Evolutionary conservation across 2,888 invertebrate genomes (phyloP).

Genomic region (Eupithecia vulgata): DNA sequence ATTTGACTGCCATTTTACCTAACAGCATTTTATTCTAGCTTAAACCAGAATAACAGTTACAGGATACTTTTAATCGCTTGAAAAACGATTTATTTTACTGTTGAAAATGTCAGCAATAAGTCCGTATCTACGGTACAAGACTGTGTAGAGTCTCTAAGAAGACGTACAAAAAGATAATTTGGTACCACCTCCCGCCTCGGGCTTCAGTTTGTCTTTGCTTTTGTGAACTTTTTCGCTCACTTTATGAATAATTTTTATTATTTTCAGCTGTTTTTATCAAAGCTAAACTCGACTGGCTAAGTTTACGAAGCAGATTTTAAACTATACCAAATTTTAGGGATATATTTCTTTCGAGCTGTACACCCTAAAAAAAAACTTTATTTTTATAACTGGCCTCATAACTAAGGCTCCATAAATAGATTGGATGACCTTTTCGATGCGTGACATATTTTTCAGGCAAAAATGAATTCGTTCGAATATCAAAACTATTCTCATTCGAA

Average conservation of each 20-base stretch:
- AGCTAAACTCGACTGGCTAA: slow-evolving; percentile 66
- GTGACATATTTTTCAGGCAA: not conserved
- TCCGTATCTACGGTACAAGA: slow-evolving; percentile 6
- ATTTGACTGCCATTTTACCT: not conserved
- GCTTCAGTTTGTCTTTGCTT: slow-evolving; percentile 80
- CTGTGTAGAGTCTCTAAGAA: slow-evolving; percentile 65
- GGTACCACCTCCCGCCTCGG: slow-evolving; percentile 62
- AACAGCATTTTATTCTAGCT: not conserved
- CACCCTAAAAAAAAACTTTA: not conserved
- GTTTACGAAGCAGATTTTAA: slow-evolving; percentile 33
- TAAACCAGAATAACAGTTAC: not conserved
- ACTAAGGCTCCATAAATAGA: too few relatives aligned
- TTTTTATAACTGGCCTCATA: too few relatives aligned
- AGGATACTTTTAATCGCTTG: not conserved
- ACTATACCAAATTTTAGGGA: not conserved
- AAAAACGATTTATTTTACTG: not conserved
- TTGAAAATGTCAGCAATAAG: not conserved
- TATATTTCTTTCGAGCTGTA: not conserved
- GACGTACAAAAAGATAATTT: slow-evolving; percentile 82
- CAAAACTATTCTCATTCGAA: too few relatives aligned
- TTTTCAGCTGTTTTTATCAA: slow-evolving; percentile 79
- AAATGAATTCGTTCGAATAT: not conserved
- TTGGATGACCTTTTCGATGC: not conserved
- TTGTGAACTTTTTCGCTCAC: slow-evolving; percentile 79
- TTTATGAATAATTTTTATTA: slow-evolving; percentile 82